These are phyloP conservation scores for Pyralis farinalis DNA, from an alignment of 2,888 invertebrate species.

Conservation along the genomic window DNA sequence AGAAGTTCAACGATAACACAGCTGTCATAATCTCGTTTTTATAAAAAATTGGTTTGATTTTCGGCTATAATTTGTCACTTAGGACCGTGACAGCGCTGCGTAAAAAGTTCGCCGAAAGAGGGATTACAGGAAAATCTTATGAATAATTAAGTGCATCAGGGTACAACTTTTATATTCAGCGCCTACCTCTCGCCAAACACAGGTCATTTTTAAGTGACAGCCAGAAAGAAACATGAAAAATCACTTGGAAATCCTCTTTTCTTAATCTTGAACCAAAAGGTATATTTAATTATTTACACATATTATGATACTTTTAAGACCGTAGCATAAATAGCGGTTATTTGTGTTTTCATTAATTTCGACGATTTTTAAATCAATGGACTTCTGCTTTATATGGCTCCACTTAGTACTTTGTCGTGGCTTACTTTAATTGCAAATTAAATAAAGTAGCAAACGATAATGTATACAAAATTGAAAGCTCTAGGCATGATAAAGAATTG, in stretches of 20 bases:
- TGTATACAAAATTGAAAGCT: too few relatives aligned
- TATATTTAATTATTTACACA: too few relatives aligned
- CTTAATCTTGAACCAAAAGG: not conserved
- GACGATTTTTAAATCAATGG: too few relatives aligned
- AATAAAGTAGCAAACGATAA: too few relatives aligned
- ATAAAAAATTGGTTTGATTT: constrained; percentile 44
- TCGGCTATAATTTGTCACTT: constrained; percentile 69
- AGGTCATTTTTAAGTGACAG: constrained; percentile 49
- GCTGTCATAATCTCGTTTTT: constrained; percentile 30
- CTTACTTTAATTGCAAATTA: too few relatives aligned
- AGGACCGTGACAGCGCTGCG: constrained; percentile 57
- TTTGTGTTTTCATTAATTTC: too few relatives aligned
- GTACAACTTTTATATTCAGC: constrained; percentile 53
- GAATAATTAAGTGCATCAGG: constrained; percentile 71
- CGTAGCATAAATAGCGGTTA: too few relatives aligned
- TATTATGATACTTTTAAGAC: too few relatives aligned
- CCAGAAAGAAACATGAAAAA: constrained; percentile 45
- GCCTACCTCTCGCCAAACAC: constrained; percentile 35
- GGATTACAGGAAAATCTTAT: constrained; percentile 66
- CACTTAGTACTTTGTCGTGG: too few relatives aligned
- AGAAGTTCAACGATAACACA: constrained; percentile 12
- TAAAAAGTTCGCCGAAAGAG: constrained; percentile 46
- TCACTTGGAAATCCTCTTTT: constrained; percentile 33
- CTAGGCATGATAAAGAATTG: too few relatives aligned
- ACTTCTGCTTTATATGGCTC: too few relatives aligned